Base-by-base conservation (phyloP, 2,888 invertebrate genomes). In the Dione juno region DNA sequence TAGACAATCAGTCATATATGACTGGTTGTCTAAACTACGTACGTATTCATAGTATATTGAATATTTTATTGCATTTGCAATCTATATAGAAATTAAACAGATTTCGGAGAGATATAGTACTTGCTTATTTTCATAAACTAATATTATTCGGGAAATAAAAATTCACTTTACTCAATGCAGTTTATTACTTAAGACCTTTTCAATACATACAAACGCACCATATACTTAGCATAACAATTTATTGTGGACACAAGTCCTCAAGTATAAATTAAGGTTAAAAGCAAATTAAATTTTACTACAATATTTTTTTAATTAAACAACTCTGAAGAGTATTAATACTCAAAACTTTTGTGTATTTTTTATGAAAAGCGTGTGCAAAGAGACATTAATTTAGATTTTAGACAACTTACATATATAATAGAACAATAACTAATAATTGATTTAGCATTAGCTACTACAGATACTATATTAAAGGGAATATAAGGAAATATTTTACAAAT, bases 181-280 rank as follows among this genome's bases (percentile, higher is more conserved):
- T 92, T 89, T 87, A 87, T 87, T 91, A 88, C 82, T 87, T 84
- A 88, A 86, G 89, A 87, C 87, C 81, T 81, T 82, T 83, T 86
- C 81, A 84, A 87, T 88, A 90, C 88, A 89, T 90, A 90, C 87
- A 91, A 92, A 91, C 90, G 92, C 92, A 90, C 91, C 92, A 90
- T 89, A 88, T 88, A 91, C 85, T 90, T 92, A 91, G 89, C 91
- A 85, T 89, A 89, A 88, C 86, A 77, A 82, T 84, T 82, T 76
- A 77, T 78, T 63, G 59, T 43, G 59, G 43, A 73, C 59, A 69
- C 45, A 11, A 19, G 52, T 52, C 50, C 64, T 52, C 35, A 21
- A 64, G 35, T 50, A 50, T 14, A 64, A 64, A 50, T 13, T 5
- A 50, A 37, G 37, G 37, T 5, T 50, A 13, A 64, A 37, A 21